Evolutionary conservation across 1,140 invertebrate species (phyloP).

Genomic region (Phymastichus coffea): DNA sequence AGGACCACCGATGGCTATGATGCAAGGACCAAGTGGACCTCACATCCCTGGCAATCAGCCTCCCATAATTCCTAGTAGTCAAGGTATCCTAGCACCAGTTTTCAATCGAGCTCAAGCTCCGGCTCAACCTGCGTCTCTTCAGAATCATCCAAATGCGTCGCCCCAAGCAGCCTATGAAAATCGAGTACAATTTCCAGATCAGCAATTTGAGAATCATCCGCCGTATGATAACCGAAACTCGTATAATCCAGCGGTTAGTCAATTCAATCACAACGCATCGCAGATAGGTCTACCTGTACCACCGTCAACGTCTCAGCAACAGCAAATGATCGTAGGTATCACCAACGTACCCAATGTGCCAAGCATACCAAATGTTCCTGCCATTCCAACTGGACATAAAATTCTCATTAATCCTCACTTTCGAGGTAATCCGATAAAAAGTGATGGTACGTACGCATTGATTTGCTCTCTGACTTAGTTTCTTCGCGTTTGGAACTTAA

Average conservation of each 20-base stretch:
- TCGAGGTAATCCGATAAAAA: constrained; percentile 44
- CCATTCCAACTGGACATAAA: constrained; percentile 50
- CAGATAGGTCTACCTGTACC: neutral
- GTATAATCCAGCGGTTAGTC: constrained; percentile 33
- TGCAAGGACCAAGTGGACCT: constrained; percentile 33
- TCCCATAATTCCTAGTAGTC: constrained; percentile 33
- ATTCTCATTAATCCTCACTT: constrained; percentile 57
- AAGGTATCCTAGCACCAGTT: constrained; percentile 9
- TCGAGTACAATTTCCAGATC: constrained; percentile 39
- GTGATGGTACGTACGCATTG: constrained; percentile 1
- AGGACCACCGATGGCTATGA: constrained; percentile 34
- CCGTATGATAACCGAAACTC: constrained; percentile 37
- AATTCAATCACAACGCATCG: constrained; percentile 34
- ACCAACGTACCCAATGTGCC: constrained; percentile 25
- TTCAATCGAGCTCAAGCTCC: constrained; percentile 1
- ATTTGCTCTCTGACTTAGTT: neutral
- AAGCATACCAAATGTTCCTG: constrained; percentile 36
- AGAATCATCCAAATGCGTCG: constrained; percentile 34
- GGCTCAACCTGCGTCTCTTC: constrained; percentile 27
- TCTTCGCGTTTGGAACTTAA: too few relatives aligned
- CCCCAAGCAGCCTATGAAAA: constrained; percentile 42
- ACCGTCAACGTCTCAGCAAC: too few relatives aligned
- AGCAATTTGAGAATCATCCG: constrained; percentile 36
- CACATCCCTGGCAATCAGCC: constrained; percentile 34
- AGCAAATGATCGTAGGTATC: constrained; percentile 12